A percentile compares a stretch with the other conserved stretches of the same genome.
Conservation (phyloP, 2,113 vertebrate species). For the Amblyornis subalaris region DNA sequence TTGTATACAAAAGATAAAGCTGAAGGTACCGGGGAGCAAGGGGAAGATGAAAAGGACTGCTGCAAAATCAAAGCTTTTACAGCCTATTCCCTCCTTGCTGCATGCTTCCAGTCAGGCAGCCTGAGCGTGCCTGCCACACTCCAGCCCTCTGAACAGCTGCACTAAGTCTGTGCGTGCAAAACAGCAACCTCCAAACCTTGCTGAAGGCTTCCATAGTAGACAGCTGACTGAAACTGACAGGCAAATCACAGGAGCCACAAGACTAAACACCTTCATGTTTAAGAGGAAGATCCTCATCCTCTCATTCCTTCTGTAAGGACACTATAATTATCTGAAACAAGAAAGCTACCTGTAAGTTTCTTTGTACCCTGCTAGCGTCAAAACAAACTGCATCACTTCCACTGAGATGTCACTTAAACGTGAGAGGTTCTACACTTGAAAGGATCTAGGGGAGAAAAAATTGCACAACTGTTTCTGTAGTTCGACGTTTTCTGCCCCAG, state of each 20-base stretch:
- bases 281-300: not conserved
- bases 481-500: not conserved
- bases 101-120: rapidly evolving
- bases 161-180: not conserved
- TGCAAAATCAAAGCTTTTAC: not conserved
- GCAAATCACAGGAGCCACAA: not conserved
- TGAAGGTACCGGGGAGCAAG: rapidly evolving
- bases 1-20: not conserved
- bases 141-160: not conserved
- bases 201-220: not conserved
- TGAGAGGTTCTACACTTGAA: not conserved
- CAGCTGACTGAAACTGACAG: not conserved
- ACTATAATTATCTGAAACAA: not conserved
- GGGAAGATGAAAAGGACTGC: not conserved
- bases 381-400: not conserved
- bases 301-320: not conserved
- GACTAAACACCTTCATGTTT: not conserved
- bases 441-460: not conserved
- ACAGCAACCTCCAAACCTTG: not conserved
- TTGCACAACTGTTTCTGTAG: not conserved
- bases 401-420: not conserved
- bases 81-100: not conserved
- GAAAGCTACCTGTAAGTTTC: not conserved
- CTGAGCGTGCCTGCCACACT: rapidly evolving
- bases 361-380: not conserved